phyloP scores from a whole-genome alignment of 1,140 invertebrate species.

The Popillia japonica region DNA sequence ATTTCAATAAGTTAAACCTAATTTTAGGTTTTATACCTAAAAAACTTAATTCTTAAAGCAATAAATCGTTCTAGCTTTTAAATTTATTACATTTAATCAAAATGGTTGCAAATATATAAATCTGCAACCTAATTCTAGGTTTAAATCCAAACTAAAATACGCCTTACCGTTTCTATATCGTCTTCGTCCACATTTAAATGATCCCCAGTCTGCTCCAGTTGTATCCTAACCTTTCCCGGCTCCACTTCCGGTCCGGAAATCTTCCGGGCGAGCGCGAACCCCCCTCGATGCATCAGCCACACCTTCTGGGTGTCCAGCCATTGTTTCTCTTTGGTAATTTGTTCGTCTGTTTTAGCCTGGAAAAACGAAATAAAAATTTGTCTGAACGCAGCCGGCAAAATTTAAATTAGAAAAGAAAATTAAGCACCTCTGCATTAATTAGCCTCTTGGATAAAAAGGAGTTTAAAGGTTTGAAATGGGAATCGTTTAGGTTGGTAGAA shows the following conservation, averaged over 20 bases:
- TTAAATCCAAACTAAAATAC: not conserved
- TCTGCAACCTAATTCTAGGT: not conserved
- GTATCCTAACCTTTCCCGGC: constrained; percentile 74
- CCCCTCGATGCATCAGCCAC: constrained; percentile 91
- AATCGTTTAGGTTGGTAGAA: not conserved
- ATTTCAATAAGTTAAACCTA: no score
- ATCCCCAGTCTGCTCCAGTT: constrained; percentile 80
- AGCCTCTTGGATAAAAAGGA: constrained; percentile 38
- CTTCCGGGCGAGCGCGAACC: constrained; percentile 82
- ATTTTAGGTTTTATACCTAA: no score
- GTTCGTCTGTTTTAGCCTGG: constrained; percentile 83
- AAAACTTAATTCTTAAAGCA: no score
- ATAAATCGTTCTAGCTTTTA: no score
- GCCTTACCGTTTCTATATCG: constrained; percentile 80
- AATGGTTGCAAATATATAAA: no score
- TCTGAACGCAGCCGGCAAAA: not conserved
- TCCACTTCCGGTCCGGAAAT: constrained; percentile 55
- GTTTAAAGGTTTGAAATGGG: not conserved
- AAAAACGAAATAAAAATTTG: constrained; percentile 56
- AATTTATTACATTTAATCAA: no score
- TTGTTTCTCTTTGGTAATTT: constrained; percentile 79
- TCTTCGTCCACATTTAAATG: constrained; percentile 89
- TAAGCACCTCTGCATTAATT: constrained; percentile 40
- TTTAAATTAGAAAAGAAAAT: constrained; percentile 8
- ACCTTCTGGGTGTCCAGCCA: constrained; percentile 83